phyloP scores from a whole-genome alignment of 1,140 invertebrate genomes.

The Drosophila sp. region DNA sequence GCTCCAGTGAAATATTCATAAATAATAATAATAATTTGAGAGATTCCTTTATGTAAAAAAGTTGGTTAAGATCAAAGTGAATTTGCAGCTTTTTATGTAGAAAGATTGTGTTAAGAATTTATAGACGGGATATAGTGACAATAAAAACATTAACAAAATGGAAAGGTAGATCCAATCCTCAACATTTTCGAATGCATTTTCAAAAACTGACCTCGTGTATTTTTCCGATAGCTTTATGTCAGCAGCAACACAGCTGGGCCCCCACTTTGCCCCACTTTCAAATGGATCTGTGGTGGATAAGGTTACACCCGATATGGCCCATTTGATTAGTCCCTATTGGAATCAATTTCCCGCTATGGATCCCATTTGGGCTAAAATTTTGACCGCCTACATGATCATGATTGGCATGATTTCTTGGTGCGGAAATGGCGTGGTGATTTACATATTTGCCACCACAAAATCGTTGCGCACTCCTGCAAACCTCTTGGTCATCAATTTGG shows the following conservation, averaged over 20 bases:
- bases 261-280: slow-evolving; percentile 77
- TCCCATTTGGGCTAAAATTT: slow-evolving; percentile 86
- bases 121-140: slow-evolving; percentile 69
- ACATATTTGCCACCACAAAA: slow-evolving; percentile 86
- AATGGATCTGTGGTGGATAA: slow-evolving; percentile 82
- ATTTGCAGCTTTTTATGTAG: slow-evolving; percentile 77
- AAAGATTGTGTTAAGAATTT: slow-evolving; percentile 35
- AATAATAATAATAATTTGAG: slow-evolving; percentile 43
- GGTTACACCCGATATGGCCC: slow-evolving; percentile 89
- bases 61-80: slow-evolving; percentile 64
- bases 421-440: slow-evolving; percentile 87
- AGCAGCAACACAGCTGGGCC: slow-evolving; percentile 69
- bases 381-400: slow-evolving; percentile 74
- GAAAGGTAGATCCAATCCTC: slow-evolving; percentile 59
- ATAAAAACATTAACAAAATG: slow-evolving; percentile 53
- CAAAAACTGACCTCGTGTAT: slow-evolving; percentile 14
- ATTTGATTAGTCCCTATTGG: slow-evolving; percentile 89
- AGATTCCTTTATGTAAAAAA: slow-evolving; percentile 66
- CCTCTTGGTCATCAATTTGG: slow-evolving; percentile 86
- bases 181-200: not conserved
- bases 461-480: slow-evolving; percentile 85
- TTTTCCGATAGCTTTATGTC: slow-evolving; percentile 58
- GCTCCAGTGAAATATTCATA: slow-evolving; percentile 76
- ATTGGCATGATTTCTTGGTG: slow-evolving; percentile 83
- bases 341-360: slow-evolving; percentile 91